Percentiles rank a stretch among this genome's conserved stretches.
phyloP scores from a whole-genome alignment of 2,113 vertebrate genomes.

The Tauraco erythrolophus region DNA sequence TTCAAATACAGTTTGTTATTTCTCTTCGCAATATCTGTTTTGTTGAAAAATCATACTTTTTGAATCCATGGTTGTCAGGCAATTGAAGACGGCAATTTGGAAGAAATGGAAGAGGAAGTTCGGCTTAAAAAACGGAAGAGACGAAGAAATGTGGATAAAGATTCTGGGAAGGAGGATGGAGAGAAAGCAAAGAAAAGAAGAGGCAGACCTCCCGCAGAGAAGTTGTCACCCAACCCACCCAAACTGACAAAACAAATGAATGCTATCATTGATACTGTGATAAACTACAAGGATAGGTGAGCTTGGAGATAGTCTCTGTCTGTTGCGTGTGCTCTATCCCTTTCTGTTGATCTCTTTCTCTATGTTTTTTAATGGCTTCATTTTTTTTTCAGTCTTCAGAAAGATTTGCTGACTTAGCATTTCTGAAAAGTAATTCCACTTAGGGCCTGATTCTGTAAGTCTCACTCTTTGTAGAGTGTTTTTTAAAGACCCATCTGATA shows the following conservation, averaged over 20 bases:
- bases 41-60: constrained; percentile 23
- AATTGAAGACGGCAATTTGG: constrained; percentile 97
- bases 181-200: constrained; percentile 93
- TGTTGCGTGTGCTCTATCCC: neutral
- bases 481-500: neutral
- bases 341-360: neutral
- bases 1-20: neutral
- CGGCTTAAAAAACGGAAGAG: constrained; percentile 96
- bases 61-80: constrained; percentile 78
- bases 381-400: neutral
- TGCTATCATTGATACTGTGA: constrained; percentile 93
- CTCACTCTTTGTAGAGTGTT: accelerated
- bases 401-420: neutral
- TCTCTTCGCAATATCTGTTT: neutral
- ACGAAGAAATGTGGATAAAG: constrained; percentile 91
- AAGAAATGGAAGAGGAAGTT: constrained; percentile 98
- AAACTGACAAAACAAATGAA: constrained; percentile 98
- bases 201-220: constrained; percentile 94
- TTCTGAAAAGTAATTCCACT: neutral
- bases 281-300: constrained; percentile 97
- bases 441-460: neutral
- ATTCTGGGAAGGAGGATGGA: constrained; percentile 85
- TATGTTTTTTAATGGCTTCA: accelerated
- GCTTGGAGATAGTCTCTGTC: neutral
- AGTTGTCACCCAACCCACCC: constrained; percentile 92